Evolutionary conservation across 2,888 invertebrate species (phyloP), one percentile per base, ranked within the genome.

Genomic region (Mystacides longicornis): DNA sequence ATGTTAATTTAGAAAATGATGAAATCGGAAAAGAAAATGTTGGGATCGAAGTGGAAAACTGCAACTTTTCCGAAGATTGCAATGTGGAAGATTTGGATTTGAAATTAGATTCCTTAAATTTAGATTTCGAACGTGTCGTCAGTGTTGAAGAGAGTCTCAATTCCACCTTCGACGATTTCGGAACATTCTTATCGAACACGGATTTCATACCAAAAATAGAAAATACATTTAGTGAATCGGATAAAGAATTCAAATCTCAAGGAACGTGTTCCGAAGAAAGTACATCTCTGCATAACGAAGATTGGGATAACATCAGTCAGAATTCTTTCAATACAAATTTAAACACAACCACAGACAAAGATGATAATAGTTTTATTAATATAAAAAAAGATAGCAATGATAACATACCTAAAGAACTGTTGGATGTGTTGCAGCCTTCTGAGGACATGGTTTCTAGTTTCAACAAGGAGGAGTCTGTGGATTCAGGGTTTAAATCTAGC

Each of bases 71-170:
- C 14, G 64, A 71, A 61, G 69, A 71, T 37, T 62, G 63, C 31
- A 69, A 67, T 60, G 66, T 72, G 62, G 72, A 74, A 65, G 71
- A 74, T 64, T 68, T 74, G 61, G 67, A 72, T 65, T 68, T 73
- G 57, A 67, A 69, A 64, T 58, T 73, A 14, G 69, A 57, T 20
- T 56, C 53, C 42, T 48, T 56, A 19, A 54, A 59, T 37, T 54
- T 58, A 31, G 60, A 60, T 31, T 57, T 54, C 55, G 56, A 62
- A 56, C 56, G 59, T 56, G 50, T 52, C 14, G 52, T 56, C 47
- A 58, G 56, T 22, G 60, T 54, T 5, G 58, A 62, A 49, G 66
- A 67, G 53, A 67, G 65, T 57, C 64, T 68, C 22, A 68, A 69
- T 64, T 65, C 63, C 18, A 68, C 68, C 62, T 69, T 68, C 57